phyloP scores from a whole-genome alignment of 2,113 vertebrate genomes.

The Phoxinus phoxinus region DNA sequence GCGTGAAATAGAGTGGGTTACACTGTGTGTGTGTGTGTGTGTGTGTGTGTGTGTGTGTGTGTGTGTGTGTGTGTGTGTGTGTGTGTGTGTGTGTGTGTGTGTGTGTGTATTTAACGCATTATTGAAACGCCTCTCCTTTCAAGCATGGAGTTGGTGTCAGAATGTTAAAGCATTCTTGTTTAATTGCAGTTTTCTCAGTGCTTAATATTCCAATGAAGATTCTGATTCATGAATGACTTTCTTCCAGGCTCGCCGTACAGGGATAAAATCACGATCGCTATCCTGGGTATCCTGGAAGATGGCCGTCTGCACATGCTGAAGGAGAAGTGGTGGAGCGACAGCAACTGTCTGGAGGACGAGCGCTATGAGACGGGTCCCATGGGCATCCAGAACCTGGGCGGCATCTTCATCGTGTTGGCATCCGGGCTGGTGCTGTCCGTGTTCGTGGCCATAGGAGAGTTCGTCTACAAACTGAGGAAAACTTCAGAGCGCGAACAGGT shows the following conservation, averaged over 20 bases:
- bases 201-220: background rate
- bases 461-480: conserved; percentile 95
- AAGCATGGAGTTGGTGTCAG: background rate
- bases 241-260: conserved; percentile 91
- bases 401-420: conserved; percentile 96
- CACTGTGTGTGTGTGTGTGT: background rate
- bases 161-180: background rate
- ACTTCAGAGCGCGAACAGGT: conserved; percentile 94
- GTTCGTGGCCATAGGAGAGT: conserved; percentile 95
- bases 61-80: conserved; percentile 1
- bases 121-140: background rate
- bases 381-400: conserved; percentile 95
- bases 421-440: conserved; percentile 93
- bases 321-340: conserved; percentile 98
- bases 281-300: conserved; percentile 95
- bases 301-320: conserved; percentile 95
- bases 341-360: conserved; percentile 90
- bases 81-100: background rate
- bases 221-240: background rate
- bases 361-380: conserved; percentile 92
- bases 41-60: background rate
- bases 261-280: conserved; percentile 97
- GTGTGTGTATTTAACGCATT: background rate
- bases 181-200: background rate
- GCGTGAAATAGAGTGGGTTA: background rate